phyloP scores from a whole-genome alignment of 2,797 vertebrate genomes.

The Hypotaenidia okinawae region DNA sequence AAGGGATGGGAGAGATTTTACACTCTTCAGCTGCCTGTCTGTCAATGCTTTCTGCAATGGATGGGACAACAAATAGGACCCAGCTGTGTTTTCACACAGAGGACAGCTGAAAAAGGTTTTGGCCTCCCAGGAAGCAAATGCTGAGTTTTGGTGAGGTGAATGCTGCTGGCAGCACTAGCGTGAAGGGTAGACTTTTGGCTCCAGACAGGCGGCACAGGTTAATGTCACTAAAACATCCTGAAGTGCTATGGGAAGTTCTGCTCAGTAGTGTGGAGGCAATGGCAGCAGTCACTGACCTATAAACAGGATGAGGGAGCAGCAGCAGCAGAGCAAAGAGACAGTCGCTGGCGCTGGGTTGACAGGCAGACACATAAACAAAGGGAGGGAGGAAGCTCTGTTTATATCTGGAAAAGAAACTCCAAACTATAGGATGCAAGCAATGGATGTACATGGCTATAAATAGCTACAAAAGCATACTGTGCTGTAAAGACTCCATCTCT shows the following conservation, averaged over 20 bases:
- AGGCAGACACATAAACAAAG: slow-evolving; percentile 74
- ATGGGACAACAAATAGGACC: neutral
- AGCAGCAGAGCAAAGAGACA: slow-evolving; percentile 48
- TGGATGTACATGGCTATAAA: slow-evolving; percentile 60
- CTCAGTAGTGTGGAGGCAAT: neutral
- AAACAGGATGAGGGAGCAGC: slow-evolving; percentile 80
- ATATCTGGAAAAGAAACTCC: slow-evolving; percentile 65
- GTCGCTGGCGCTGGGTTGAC: slow-evolving; percentile 66
- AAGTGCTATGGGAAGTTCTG: slow-evolving; percentile 58
- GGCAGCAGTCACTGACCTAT: slow-evolving; percentile 47
- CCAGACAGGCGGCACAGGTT: slow-evolving; percentile 52
- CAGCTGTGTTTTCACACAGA: neutral
- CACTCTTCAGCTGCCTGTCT: neutral
- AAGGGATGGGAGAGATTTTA: neutral
- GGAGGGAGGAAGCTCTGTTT: slow-evolving; percentile 73
- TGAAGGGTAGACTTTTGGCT: neutral
- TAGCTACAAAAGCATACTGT: slow-evolving; percentile 44
- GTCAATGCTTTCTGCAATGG: neutral
- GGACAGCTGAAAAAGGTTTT: neutral
- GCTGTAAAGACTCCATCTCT: neutral
- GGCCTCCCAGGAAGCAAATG: neutral
- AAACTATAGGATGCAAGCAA: slow-evolving; percentile 56
- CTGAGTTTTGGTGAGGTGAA: neutral
- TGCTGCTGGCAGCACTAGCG: neutral
- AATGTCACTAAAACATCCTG: slow-evolving; percentile 63